These are phyloP conservation scores for Leucoma salicis DNA, from an alignment of 2,888 invertebrate species.

Conservation along the genomic window DNA sequence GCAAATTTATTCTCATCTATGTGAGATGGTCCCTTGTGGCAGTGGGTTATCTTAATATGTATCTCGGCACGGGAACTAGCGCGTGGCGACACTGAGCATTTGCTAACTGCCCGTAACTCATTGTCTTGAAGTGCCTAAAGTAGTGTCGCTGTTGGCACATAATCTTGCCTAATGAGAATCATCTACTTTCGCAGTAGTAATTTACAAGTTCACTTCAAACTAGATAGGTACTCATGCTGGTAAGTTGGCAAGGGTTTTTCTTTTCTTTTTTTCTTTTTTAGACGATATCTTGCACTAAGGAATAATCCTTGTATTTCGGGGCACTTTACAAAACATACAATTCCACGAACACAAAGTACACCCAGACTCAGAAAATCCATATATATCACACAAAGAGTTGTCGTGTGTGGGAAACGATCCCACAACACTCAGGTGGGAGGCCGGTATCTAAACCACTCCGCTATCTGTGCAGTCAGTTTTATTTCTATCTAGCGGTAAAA, in stretches of 20 bases:
- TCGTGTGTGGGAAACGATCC: no score
- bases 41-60: slow-evolving; percentile 50
- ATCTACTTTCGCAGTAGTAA: slow-evolving; percentile 19
- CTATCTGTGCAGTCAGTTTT: no score
- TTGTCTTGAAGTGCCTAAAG: slow-evolving; percentile 39
- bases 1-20: slow-evolving; percentile 28
- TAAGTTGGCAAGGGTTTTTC: not conserved
- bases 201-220: slow-evolving; percentile 9
- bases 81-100: slow-evolving; percentile 57
- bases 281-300: no score
- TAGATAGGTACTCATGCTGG: not conserved
- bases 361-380: no score
- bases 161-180: slow-evolving; percentile 39
- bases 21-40: slow-evolving; percentile 29
- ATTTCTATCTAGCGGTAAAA: no score
- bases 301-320: no score
- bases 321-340: no score
- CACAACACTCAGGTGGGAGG: no score
- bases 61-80: slow-evolving; percentile 54
- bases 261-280: no score
- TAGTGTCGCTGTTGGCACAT: slow-evolving; percentile 35
- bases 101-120: slow-evolving; percentile 50
- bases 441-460: no score
- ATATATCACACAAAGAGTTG: no score
- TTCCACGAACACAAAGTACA: no score